Conservation (phyloP, 2,113 vertebrate species). For the Nibea albiflora region DNA sequence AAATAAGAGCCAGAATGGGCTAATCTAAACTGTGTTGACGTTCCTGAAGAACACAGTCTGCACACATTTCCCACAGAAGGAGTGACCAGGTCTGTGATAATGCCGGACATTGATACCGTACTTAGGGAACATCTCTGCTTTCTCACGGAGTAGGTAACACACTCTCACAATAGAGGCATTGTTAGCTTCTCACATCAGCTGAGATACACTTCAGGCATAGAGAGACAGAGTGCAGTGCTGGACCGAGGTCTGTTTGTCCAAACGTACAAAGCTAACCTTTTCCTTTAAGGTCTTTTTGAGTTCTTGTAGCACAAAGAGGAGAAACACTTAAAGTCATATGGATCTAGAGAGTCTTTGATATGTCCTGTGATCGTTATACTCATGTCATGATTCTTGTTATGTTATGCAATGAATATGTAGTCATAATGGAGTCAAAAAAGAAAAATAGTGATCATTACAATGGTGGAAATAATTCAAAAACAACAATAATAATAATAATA, state of each 20-base stretch:
- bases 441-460: no score
- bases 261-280: background rate
- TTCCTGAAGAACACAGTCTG: conserved; percentile 22
- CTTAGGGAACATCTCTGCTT: conserved; percentile 55
- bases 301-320: background rate
- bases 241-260: conserved; percentile 1
- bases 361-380: background rate
- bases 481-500: no score
- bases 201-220: conserved; percentile 29
- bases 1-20: background rate
- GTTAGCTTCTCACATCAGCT: conserved; percentile 47
- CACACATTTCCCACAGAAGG: conserved; percentile 48
- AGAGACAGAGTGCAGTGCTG: background rate
- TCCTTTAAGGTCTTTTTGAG: background rate
- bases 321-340: background rate
- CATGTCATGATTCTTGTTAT: background rate
- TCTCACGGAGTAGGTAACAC: conserved; percentile 76
- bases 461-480: no score
- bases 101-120: conserved; percentile 58
- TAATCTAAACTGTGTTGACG: background rate
- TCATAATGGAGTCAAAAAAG: no score
- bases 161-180: conserved; percentile 70
- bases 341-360: background rate
- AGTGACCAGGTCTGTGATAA: conserved; percentile 35
- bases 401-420: no score